Evolutionary conservation across 2,888 invertebrate species (phyloP), one percentile per base, ranked within the genome.

Genomic region (Sialis lutaria): DNA sequence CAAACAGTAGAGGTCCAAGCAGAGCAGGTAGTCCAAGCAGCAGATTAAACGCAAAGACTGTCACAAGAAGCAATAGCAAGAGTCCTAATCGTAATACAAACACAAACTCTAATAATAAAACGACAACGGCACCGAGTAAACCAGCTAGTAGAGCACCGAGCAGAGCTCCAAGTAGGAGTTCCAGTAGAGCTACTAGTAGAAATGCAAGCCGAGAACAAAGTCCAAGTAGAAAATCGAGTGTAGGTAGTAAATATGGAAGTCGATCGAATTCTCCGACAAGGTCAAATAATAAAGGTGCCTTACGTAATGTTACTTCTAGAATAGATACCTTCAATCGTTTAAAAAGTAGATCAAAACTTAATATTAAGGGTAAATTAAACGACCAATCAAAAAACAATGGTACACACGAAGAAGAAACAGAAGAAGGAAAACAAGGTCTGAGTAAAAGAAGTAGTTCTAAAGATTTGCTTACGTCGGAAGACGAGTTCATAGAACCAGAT

Each of bases 221-320:
- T 49, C 63, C 63, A 8, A 51, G 52, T 31, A 59, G 60, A 51
- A 44, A 37, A 37, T 37, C 37, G 2, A 37, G 37, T 8, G 22
- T 22, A 4, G 22, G 22, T 22, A 22, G 22, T 22, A 22, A 22
- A 22, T 22, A 22, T n/a, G 33, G 33, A 42, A 7, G 22, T 22
- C 52, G 52, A 39, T 54, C 56, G 7, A 50, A 54, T 32, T 60
- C 62, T 6, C 61, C 63, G 40, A 56, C 59, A 6, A 58, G 58
- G 51, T 57, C 54, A 6, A 58, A 56, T 40, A 56, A 31, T 9
- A 42, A 42, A 6, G 10, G 52, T 44, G 53, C 49, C 40, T 65
- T 63, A 50, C 60, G 56, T 51, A 60, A 64, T 50, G 60, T 65
- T 33, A 60, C 60, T 51, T 58, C 65, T 34, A 67, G 64, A 60